Evolutionary conservation across 2,888 invertebrate genomes (phyloP), one percentile per base, ranked within the genome.

Genomic region (Nemotelus nigrinus): DNA sequence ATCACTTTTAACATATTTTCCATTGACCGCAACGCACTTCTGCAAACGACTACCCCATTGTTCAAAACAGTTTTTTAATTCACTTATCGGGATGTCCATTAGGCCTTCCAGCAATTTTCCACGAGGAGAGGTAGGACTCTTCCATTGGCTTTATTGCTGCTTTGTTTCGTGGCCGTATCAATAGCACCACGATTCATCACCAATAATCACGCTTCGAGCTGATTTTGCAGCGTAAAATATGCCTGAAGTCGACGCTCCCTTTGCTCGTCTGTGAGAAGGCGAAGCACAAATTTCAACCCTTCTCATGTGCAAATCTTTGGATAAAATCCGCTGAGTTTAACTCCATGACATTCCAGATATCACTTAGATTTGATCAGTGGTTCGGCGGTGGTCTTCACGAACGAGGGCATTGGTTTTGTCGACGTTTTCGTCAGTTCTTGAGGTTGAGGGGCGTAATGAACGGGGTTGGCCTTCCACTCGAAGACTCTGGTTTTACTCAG

Each of bases 331-430:
- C n/a, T 58, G 25, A n/a, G 25, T 58, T 58, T 8, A 58, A n/a
- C 58, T 58, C n/a, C 58, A 58, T 58, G 58, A 58, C 58, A 50
- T 50, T 50, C 50, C 50, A 5, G 50, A 7, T 50, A 50, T 50
- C 50, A 1, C 50, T 7, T 8, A 50, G 50, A 1, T 5, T 50
- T 50, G 50, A 50, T 50, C 50, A 5, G 8, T 50, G 50, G 50
- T 50, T 50, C 50, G 50, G 50, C 25, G 25, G 1, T 1, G 25
- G 25, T 25, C 25, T 25, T 25, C 25, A 25, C 25, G 25, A 25
- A 25, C 25, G 25, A 25, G 25, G 25, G 1, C 25, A 25, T 25
- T 25, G 25, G 25, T 25, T 25, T 25, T 25, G 25, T 25, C 25
- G 25, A 25, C 25, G 25, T 25, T 25, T 25, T 25, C 25, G 25